These are phyloP conservation scores for Pelusios castaneus DNA, from an alignment of 2,113 vertebrate genomes.

Conservation along the genomic window DNA sequence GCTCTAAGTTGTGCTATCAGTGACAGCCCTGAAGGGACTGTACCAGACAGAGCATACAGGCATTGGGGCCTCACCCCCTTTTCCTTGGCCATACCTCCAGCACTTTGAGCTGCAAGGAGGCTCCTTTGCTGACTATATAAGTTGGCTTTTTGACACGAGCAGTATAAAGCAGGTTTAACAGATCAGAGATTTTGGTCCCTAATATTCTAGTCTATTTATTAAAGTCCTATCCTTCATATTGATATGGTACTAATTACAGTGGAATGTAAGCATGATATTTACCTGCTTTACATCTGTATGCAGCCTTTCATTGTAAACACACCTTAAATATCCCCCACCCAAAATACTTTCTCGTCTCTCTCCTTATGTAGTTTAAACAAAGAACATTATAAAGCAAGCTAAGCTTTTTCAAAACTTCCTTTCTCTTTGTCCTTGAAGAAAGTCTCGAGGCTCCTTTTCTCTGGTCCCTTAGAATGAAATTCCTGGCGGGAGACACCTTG, in stretches of 20 bases:
- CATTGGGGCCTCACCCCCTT: rapidly evolving
- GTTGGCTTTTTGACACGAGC: slow-evolving; percentile 37
- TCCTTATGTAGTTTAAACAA: not conserved
- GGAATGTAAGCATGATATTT: rapidly evolving
- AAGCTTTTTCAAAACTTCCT: slow-evolving; percentile 47
- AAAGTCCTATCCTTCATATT: rapidly evolving
- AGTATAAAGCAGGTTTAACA: not conserved
- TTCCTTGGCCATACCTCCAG: not conserved
- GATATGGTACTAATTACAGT: not conserved
- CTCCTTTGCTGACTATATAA: rapidly evolving
- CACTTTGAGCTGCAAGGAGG: rapidly evolving
- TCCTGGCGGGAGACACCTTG: slow-evolving; percentile 48
- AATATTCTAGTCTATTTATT: not conserved
- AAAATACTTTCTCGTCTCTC: not conserved
- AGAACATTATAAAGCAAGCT: not conserved
- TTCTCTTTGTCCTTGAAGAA: slow-evolving; percentile 56
- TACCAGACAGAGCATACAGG: rapidly evolving
- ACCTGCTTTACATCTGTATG: not conserved
- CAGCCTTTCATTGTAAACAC: not conserved
- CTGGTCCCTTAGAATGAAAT: slow-evolving; percentile 29
- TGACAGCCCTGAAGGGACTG: no score
- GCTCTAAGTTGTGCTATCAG: no score
- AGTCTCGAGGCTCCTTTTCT: slow-evolving; percentile 29
- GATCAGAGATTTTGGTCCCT: not conserved
- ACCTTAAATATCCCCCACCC: not conserved